phyloP scores from a whole-genome alignment of 1,140 invertebrate species.

The Drosophila bifasciata region DNA sequence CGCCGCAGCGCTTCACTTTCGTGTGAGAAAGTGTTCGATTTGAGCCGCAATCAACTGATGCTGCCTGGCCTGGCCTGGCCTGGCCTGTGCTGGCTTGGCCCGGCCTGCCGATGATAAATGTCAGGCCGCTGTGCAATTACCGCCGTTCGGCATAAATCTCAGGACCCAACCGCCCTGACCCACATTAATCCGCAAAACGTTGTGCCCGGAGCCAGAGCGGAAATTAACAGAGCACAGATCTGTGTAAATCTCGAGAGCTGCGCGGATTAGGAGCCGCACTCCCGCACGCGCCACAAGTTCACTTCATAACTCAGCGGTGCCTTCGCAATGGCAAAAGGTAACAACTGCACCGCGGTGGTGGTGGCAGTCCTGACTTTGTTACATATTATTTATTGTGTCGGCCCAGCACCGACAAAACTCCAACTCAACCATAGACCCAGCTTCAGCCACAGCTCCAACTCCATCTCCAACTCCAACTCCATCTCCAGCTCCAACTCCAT shows the following conservation, averaged over 20 bases:
- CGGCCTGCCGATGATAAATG: slow-evolving; percentile 28
- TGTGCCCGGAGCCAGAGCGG: slow-evolving; percentile 62
- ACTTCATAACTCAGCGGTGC: slow-evolving; percentile 58
- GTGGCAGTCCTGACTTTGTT: slow-evolving; percentile 72
- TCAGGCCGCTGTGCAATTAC: slow-evolving; percentile 56
- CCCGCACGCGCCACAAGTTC: slow-evolving; percentile 67
- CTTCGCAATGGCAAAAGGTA: too few species aligned
- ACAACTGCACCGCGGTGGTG: slow-evolving; percentile 20
- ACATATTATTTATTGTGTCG: slow-evolving; percentile 80
- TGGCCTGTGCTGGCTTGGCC: too few species aligned
- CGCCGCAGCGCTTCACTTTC: slow-evolving; percentile 66
- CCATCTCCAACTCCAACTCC: neutral
- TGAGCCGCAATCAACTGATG: slow-evolving; percentile 15
- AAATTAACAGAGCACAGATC: slow-evolving; percentile 65
- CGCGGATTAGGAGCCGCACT: slow-evolving; percentile 35
- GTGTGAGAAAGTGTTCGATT: slow-evolving; percentile 63
- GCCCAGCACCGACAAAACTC: slow-evolving; percentile 23
- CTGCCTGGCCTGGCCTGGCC: too few species aligned
- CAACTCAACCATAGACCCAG: neutral
- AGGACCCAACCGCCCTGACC: slow-evolving; percentile 60
- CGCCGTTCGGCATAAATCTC: slow-evolving; percentile 56
- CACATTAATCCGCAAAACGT: slow-evolving; percentile 71
- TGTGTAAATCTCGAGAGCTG: slow-evolving; percentile 13
- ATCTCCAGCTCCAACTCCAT: neutral
- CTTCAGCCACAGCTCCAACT: slow-evolving; percentile 1